Evolutionary conservation across 1,140 invertebrate species (phyloP).

Genomic region (Neodiprion pinetum): DNA sequence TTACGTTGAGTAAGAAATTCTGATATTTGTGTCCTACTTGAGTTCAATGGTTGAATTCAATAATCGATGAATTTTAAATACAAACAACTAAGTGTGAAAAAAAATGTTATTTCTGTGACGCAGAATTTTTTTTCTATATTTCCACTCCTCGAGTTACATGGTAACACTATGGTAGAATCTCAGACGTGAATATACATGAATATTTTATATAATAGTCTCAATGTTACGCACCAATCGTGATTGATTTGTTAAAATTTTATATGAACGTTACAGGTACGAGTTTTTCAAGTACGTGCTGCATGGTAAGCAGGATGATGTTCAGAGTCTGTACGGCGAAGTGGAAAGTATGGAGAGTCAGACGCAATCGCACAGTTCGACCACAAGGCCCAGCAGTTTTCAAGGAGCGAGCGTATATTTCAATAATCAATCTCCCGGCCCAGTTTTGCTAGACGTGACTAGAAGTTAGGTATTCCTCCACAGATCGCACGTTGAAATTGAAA

Average conservation of each 20-base stretch:
- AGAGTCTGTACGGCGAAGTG: constrained; percentile 5
- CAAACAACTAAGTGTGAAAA: too few species aligned
- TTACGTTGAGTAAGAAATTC: too few species aligned
- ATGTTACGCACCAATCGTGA: background rate
- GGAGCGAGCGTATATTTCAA: constrained; percentile 56
- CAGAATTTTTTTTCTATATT: too few species aligned
- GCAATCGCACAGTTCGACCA: constrained; percentile 13
- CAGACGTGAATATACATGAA: background rate
- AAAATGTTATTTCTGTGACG: too few species aligned
- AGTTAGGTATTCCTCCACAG: constrained; percentile 45
- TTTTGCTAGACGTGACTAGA: constrained; percentile 54
- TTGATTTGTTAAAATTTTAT: background rate
- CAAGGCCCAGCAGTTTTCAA: constrained; percentile 46
- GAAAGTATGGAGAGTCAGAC: constrained; percentile 35
- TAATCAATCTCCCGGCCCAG: constrained; percentile 49
- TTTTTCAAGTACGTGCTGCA: constrained; percentile 76
- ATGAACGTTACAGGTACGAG: constrained; percentile 62
- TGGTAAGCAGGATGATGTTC: constrained; percentile 36
- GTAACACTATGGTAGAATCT: background rate
- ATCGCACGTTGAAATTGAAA: background rate
- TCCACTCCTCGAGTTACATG: too few species aligned
- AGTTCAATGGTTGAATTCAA: too few species aligned
- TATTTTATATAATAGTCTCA: background rate
- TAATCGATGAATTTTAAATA: too few species aligned
- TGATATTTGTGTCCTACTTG: too few species aligned